These are phyloP conservation scores for Varanus komodoensis DNA, from an alignment of 2,113 vertebrate species.

Conservation along the genomic window DNA sequence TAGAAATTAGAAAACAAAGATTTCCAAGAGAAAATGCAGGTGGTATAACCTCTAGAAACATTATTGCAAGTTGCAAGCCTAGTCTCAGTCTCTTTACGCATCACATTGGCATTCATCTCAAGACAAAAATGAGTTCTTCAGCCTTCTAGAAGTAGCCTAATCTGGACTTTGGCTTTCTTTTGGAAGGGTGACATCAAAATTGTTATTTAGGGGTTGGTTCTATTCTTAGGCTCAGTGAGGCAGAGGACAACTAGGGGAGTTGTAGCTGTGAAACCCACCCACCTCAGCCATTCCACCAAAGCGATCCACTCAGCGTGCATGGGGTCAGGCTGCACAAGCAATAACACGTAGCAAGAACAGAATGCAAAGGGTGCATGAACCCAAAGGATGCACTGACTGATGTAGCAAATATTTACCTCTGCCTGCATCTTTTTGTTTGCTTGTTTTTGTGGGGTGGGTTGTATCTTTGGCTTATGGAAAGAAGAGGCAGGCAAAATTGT, in stretches of 20 bases:
- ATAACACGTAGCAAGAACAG: not conserved
- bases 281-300: not conserved
- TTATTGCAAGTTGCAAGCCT: not conserved
- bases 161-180: not conserved
- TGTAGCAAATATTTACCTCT: not conserved
- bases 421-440: too few species aligned
- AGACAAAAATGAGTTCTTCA: not conserved
- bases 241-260: not conserved
- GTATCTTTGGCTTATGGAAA: not conserved
- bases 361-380: not conserved
- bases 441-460: too few species aligned
- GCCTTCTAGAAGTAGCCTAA: not conserved
- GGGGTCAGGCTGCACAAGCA: not conserved
- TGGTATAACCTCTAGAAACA: not conserved
- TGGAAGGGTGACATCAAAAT: not conserved
- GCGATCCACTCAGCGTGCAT: not conserved
- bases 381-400: not conserved
- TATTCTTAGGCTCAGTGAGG: too few species aligned
- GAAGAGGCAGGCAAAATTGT: not conserved
- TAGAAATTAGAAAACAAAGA: not conserved
- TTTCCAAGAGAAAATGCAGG: not conserved
- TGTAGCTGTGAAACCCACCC: not conserved
- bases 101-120: not conserved
- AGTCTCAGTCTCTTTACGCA: not conserved
- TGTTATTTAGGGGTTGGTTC: too few species aligned